Conservation (phyloP, 2,888 invertebrate species). For the Polyommatus iphigenia region DNA sequence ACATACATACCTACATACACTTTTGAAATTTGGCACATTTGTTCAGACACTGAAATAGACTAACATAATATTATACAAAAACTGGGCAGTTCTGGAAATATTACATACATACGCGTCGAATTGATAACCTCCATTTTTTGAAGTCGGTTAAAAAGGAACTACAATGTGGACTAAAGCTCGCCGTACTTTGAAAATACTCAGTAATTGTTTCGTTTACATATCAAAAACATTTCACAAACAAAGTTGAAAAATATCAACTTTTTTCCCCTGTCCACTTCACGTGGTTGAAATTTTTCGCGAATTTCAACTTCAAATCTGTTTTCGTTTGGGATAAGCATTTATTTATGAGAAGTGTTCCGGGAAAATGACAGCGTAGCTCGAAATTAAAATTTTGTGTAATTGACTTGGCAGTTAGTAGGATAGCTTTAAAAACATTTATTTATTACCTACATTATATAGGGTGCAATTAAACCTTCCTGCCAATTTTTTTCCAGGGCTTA, state of each 20-base stretch:
- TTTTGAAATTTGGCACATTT: no score
- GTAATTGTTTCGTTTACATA: slow-evolving; percentile 7
- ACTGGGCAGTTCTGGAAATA: no score
- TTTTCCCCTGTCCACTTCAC: slow-evolving; percentile 3
- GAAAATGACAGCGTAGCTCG: not conserved
- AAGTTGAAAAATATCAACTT: not conserved
- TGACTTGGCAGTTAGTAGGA: no score
- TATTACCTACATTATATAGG: no score
- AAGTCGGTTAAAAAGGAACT: not conserved
- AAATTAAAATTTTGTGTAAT: not conserved
- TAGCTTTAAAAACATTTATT: no score
- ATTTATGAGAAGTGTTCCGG: not conserved
- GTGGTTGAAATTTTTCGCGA: not conserved
- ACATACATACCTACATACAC: no score
- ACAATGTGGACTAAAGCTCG: not conserved
- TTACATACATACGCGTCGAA: no score
- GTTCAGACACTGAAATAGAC: no score
- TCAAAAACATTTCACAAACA: not conserved
- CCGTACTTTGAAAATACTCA: not conserved
- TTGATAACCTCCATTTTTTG: no score
- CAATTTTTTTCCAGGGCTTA: no score
- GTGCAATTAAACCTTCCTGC: no score
- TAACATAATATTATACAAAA: no score
- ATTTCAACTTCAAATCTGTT: not conserved
- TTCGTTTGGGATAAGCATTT: not conserved